Evolutionary conservation across 1,140 invertebrate species (phyloP), one percentile per base, ranked within the genome.

Genomic region (Zaprionus vittiger): DNA sequence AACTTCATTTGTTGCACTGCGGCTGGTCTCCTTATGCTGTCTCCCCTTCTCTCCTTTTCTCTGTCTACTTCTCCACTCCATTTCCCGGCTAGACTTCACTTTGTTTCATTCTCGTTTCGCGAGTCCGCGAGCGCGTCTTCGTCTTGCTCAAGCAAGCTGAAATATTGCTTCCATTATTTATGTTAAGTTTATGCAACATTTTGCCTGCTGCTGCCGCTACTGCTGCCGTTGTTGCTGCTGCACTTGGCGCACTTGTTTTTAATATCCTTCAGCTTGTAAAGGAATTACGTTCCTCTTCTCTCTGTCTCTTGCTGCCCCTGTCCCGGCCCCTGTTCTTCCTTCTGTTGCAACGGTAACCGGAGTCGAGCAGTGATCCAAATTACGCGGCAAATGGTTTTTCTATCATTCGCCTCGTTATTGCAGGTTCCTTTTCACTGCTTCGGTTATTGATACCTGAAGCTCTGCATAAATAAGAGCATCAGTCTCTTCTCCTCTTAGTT

Each of bases 191-290:
- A 85, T 85, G 82, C 82, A 85, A 84, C 84, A 89, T 79, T 87
- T 73, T 76, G 73, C 64, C 28, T 28, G 6, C 28, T 31, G 28
- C 47, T 67, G 59, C 59, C 69, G 78, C 66, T 26, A 24, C 52
- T 41, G 56, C 56, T 34, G 61, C 64, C 52, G 37, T 44, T 73
- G 71, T 37, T 77, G 65, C 55, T 57, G 59, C 37, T 71, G 67
- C 73, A 64, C 28, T 62, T 73, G 62, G 26, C 57, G 79, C 80
- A 89, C 84, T 87, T 84, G 84, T 87, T 87, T 87, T 87, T 87
- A 89, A 87, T 87, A 87, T 87, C 84, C 84, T 89, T 84, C 78
- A 87, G 84, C 84, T 89, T 87, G 84, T 89, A 89, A 84, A 89
- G 84, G 78, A 69, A 87, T 87, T 87, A 89, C 74, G 68, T 55